A percentile compares a stretch with the other conserved stretches of the same genome.
phyloP scores from a whole-genome alignment of 2,888 invertebrate genomes.

The Mechanitis messenoides region DNA sequence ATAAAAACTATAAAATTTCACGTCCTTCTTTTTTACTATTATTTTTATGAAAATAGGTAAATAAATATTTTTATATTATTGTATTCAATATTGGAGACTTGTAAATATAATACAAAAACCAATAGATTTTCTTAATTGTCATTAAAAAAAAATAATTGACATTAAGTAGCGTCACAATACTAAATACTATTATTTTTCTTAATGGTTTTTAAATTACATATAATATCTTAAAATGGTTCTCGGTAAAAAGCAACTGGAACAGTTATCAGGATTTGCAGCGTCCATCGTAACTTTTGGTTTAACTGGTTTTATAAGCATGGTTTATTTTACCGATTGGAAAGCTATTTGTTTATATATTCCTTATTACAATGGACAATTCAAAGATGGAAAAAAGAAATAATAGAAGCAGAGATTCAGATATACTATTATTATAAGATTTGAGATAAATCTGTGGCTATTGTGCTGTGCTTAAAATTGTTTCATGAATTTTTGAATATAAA shows the following conservation, averaged over 20 bases:
- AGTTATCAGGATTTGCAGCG: slow-evolving; percentile 63
- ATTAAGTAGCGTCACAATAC: no score
- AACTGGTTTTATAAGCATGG: slow-evolving; percentile 67
- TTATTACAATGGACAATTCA: slow-evolving; percentile 82
- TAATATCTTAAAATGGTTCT: slow-evolving; percentile 14
- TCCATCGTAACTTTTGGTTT: slow-evolving; percentile 77
- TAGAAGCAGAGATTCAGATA: slow-evolving; percentile 6
- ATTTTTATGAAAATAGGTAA: no score
- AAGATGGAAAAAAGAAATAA: slow-evolving; percentile 12
- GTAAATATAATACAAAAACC: no score
- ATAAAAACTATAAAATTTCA: not conserved
- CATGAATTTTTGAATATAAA: not conserved
- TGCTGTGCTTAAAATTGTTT: not conserved
- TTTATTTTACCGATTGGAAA: slow-evolving; percentile 88
- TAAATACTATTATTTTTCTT: not conserved
- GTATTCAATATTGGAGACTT: no score
- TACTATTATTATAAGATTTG: not conserved
- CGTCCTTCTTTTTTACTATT: no score
- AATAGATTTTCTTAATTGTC: no score
- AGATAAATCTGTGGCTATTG: not conserved
- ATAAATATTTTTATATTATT: no score
- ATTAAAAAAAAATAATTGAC: no score
- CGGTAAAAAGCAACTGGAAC: slow-evolving; percentile 78
- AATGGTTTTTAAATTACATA: not conserved
- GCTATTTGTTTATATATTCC: slow-evolving; percentile 81